phyloP scores from a whole-genome alignment of 2,797 vertebrate species.

The Macropodus opercularis region DNA sequence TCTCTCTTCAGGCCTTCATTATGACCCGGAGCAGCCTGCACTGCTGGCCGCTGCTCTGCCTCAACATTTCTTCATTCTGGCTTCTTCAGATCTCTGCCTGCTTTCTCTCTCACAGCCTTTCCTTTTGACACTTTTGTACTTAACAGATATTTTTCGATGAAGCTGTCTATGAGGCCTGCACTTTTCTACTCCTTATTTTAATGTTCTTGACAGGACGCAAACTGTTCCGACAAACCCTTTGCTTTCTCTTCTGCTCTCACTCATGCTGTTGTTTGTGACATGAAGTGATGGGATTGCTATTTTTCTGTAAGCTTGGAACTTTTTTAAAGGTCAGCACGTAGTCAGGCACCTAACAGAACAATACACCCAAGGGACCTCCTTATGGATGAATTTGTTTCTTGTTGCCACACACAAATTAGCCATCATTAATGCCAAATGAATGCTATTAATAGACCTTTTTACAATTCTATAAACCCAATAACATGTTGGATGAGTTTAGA shows the following conservation, averaged over 20 bases:
- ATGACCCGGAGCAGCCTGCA: slow-evolving; percentile 52
- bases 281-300: slow-evolving; percentile 44
- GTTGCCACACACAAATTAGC: slow-evolving; percentile 59
- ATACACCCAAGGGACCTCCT: slow-evolving; percentile 56
- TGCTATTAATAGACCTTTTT: slow-evolving; percentile 43
- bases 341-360: slow-evolving; percentile 71
- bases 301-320: slow-evolving; percentile 55
- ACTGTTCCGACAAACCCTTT: slow-evolving; percentile 37
- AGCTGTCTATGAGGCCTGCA: slow-evolving; percentile 82
- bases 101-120: slow-evolving; percentile 77
- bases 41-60: slow-evolving; percentile 60
- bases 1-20: slow-evolving; percentile 82
- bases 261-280: slow-evolving; percentile 59
- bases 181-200: slow-evolving; percentile 83
- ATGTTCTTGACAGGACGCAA: slow-evolving; percentile 55
- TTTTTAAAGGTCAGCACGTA: slow-evolving; percentile 45
- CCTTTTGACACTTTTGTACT: slow-evolving; percentile 84
- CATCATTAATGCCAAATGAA: slow-evolving; percentile 67
- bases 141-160: slow-evolving; percentile 86
- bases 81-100: slow-evolving; percentile 76
- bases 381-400: slow-evolving; percentile 52
- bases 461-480: slow-evolving; percentile 38
- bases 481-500: slow-evolving; percentile 35
- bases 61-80: slow-evolving; percentile 72
- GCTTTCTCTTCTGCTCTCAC: slow-evolving; percentile 46